phyloP scores from a whole-genome alignment of 1,140 invertebrate species.

The Liolophura sinensis region DNA sequence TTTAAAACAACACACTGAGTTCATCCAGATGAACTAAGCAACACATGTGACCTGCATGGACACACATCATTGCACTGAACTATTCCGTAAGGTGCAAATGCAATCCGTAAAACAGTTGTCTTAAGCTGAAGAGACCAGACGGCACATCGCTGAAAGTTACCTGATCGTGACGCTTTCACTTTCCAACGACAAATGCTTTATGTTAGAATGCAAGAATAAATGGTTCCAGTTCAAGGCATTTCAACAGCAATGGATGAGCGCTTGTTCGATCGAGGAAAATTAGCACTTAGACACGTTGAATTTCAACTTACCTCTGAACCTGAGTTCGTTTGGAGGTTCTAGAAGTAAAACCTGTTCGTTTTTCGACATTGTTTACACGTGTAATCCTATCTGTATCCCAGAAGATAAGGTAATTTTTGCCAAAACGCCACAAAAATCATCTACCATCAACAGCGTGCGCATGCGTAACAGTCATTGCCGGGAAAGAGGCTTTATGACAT shows the following conservation, averaged over 20 bases:
- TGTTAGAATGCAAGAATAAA: background rate
- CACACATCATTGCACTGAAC: too few relatives aligned
- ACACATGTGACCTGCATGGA: too few relatives aligned
- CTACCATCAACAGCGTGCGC: too few relatives aligned
- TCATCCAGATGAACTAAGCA: too few relatives aligned
- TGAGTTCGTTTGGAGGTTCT: constrained; percentile 57
- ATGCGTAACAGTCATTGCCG: too few relatives aligned
- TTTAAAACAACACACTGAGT: too few relatives aligned
- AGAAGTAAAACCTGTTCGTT: constrained; percentile 57
- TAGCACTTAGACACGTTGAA: background rate
- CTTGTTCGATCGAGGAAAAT: constrained; percentile 6
- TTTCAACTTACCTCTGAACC: constrained; percentile 57
- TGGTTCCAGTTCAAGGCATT: background rate
- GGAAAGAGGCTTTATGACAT: too few relatives aligned
- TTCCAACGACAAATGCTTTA: too few relatives aligned
- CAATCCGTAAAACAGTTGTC: background rate
- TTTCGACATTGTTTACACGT: constrained; percentile 38
- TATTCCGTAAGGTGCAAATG: too few relatives aligned
- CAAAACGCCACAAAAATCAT: too few relatives aligned
- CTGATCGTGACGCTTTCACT: background rate
- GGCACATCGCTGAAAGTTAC: background rate
- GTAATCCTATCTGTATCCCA: background rate
- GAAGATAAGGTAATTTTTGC: too few relatives aligned
- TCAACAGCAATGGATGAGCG: background rate
- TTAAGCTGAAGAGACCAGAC: background rate